A percentile compares a stretch with the other conserved stretches of the same genome.
Conservation (phyloP, 2,113 vertebrate species). For the Gobius niger region DNA sequence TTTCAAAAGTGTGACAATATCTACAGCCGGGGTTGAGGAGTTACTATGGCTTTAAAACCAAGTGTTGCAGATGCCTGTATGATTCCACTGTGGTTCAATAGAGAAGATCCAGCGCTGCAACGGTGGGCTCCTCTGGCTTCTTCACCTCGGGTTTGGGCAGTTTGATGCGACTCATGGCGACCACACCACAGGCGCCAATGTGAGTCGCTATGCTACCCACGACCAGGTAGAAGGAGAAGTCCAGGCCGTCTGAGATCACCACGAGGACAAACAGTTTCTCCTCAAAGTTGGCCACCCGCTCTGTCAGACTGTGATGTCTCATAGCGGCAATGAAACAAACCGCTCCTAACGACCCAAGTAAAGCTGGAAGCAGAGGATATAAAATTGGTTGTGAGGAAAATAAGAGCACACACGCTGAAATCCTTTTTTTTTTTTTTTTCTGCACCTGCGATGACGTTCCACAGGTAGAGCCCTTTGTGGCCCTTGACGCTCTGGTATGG, state of each 20-base stretch:
- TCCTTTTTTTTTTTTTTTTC: not conserved
- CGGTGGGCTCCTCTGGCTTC: slow-evolving; percentile 85
- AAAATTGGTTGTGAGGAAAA: not conserved
- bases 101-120: slow-evolving; percentile 88
- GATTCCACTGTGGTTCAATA: slow-evolving; percentile 72
- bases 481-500: slow-evolving; percentile 94
- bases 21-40: not conserved
- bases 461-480: slow-evolving; percentile 90
- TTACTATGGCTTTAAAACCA: not conserved
- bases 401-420: not conserved
- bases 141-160: slow-evolving; percentile 90
- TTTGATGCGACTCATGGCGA: slow-evolving; percentile 85
- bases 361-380: slow-evolving; percentile 72
- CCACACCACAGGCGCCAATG: slow-evolving; percentile 82
- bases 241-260: slow-evolving; percentile 84
- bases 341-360: slow-evolving; percentile 80
- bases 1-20: not conserved
- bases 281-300: slow-evolving; percentile 87
- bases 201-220: slow-evolving; percentile 85
- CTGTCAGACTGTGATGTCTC: slow-evolving; percentile 83
- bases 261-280: slow-evolving; percentile 86
- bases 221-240: slow-evolving; percentile 91
- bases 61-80: not conserved
- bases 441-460: slow-evolving; percentile 83
- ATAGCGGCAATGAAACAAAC: slow-evolving; percentile 87